Conservation (phyloP, 2,113 vertebrate genomes). For the Parotia lawesii region DNA sequence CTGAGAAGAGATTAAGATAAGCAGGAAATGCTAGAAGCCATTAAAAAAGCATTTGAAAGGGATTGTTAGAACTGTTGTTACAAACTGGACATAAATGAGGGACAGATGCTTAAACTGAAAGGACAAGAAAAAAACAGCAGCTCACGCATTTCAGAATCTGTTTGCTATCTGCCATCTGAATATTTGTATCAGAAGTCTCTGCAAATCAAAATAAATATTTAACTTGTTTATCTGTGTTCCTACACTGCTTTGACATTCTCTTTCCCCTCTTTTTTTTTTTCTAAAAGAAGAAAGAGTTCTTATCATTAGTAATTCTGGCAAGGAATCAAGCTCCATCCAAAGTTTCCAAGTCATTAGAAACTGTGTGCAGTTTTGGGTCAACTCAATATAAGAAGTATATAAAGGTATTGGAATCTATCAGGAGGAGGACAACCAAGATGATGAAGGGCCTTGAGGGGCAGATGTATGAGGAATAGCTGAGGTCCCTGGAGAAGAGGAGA, state of each 20-base stretch:
- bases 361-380: not conserved
- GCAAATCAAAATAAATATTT: constrained; percentile 35
- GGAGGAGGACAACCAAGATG: not conserved
- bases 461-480: not conserved
- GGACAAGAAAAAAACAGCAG: not conserved
- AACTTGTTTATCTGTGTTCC: not conserved
- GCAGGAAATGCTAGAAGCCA: not conserved
- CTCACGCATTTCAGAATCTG: not conserved
- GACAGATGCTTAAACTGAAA: not conserved
- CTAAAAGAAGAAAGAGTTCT: not conserved
- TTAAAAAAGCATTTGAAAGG: not conserved
- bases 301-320: not conserved
- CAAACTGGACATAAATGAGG: not conserved
- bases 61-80: not conserved
- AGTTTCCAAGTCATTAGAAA: not conserved
- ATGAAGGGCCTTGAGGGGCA: not conserved
- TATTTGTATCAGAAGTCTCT: constrained; percentile 21
- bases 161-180: not conserved
- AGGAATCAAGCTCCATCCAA: not conserved
- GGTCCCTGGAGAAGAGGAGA: not conserved
- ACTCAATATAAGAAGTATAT: not conserved
- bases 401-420: not conserved
- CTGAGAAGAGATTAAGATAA: not conserved
- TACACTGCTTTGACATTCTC: not conserved
- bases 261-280: not conserved